phyloP scores from a whole-genome alignment of 2,888 invertebrate genomes.

The Lochmaea crataegi region DNA sequence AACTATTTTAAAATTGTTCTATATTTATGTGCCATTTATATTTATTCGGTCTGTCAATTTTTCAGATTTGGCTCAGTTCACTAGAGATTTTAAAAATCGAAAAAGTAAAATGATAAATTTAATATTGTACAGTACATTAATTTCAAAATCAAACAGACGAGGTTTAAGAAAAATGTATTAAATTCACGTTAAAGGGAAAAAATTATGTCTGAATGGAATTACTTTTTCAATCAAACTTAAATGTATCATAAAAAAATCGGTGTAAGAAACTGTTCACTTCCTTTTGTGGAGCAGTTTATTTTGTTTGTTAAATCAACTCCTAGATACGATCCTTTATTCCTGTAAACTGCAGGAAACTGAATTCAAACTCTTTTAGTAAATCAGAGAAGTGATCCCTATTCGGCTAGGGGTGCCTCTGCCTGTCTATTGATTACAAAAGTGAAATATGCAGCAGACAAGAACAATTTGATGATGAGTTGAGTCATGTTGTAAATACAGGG shows the following conservation, averaged over 20 bases:
- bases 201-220: no score
- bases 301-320: neutral
- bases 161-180: neutral
- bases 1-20: neutral
- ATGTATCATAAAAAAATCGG: no score
- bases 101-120: neutral
- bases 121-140: neutral
- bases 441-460: constrained; percentile 38
- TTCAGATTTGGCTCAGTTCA: neutral
- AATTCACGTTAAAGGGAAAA: no score
- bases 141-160: neutral
- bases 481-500: constrained; percentile 25
- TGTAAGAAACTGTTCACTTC: no score
- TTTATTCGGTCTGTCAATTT: neutral
- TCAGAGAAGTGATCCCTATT: constrained; percentile 20
- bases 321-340: constrained; percentile 8
- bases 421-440: constrained; percentile 32
- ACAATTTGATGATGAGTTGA: constrained; percentile 37
- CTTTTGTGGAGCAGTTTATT: neutral
- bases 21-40: neutral
- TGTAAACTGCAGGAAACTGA: constrained; percentile 19
- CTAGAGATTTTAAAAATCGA: neutral
- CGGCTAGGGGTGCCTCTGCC: constrained; percentile 23
- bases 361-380: constrained; percentile 23
- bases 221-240: no score